phyloP scores from a whole-genome alignment of 2,797 vertebrate genomes.

The Crenichthys baileyi region DNA sequence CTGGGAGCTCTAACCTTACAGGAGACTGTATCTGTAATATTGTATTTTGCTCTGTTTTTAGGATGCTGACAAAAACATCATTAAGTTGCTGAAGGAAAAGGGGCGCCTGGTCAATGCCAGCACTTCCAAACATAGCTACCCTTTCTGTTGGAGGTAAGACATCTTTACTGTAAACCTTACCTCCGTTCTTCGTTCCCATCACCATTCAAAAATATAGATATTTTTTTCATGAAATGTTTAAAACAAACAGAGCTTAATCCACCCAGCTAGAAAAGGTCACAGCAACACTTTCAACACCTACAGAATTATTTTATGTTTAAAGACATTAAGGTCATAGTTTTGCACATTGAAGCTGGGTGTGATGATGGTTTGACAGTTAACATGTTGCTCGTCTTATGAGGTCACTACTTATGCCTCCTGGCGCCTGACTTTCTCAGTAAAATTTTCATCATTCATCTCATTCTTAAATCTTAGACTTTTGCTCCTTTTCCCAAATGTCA shows the following conservation, averaged over 20 bases:
- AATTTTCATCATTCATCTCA: background rate
- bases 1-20: background rate
- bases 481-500: background rate
- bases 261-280: conserved; percentile 4
- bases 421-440: background rate
- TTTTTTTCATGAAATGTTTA: background rate
- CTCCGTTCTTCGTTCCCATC: background rate
- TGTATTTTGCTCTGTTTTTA: conserved; percentile 53
- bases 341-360: background rate
- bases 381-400: background rate
- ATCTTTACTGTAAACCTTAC: background rate
- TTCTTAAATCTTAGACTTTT: background rate
- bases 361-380: background rate
- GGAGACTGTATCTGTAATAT: background rate
- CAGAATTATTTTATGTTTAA: background rate
- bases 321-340: conserved; percentile 1
- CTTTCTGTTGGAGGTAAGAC: conserved; percentile 98
- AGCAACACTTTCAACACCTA: background rate
- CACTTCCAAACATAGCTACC: conserved; percentile 92
- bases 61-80: conserved; percentile 97
- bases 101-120: conserved; percentile 87
- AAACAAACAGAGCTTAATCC: conserved; percentile 10
- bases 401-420: background rate
- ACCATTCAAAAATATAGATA: conserved; percentile 3
- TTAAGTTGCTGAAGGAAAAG: conserved; percentile 90